Conservation (phyloP, 2,888 invertebrate species). For the Papilio gigon region DNA sequence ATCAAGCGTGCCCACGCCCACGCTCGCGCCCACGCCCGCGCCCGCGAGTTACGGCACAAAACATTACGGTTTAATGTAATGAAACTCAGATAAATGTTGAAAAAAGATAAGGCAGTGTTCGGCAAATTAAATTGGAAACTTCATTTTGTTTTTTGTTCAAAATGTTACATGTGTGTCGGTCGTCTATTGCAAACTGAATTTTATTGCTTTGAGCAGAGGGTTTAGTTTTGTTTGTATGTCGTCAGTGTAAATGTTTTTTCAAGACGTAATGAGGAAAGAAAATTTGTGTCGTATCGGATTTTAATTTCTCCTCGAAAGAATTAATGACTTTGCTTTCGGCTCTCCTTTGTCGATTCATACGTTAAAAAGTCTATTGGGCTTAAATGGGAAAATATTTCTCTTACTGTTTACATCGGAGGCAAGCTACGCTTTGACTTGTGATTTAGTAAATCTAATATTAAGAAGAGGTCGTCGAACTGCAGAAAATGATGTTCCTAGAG, state of each 20-base stretch:
- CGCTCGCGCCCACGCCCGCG: conserved; percentile 37
- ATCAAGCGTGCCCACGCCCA: conserved; percentile 33
- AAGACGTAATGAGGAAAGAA: conserved; percentile 51
- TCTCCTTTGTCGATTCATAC: conserved; percentile 64
- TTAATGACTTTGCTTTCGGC: conserved; percentile 76
- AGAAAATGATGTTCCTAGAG: no score
- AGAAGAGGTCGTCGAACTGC: no score
- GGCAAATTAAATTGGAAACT: conserved; percentile 80
- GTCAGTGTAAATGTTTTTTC: conserved; percentile 24
- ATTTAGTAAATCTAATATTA: no score
- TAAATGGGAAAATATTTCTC: conserved; percentile 49
- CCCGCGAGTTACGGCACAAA: conserved; percentile 46
- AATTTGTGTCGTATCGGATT: conserved; percentile 81
- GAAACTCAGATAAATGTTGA: conserved; percentile 76
- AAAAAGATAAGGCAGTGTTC: conserved; percentile 74
- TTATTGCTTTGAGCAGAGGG: conserved; percentile 24
- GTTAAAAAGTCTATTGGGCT: conserved; percentile 63
- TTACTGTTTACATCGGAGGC: conserved; percentile 9
- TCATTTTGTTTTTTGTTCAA: conserved; percentile 51
- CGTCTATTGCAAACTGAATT: conserved; percentile 43
- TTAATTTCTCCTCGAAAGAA: conserved; percentile 78
- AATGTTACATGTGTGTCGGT: conserved; percentile 46
- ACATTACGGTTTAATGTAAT: conserved; percentile 74
- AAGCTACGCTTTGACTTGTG: background rate
- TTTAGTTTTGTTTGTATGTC: conserved; percentile 41